These are phyloP conservation scores for Laterallus jamaicensis DNA, from an alignment of 2,113 vertebrate species.

Conservation along the genomic window DNA sequence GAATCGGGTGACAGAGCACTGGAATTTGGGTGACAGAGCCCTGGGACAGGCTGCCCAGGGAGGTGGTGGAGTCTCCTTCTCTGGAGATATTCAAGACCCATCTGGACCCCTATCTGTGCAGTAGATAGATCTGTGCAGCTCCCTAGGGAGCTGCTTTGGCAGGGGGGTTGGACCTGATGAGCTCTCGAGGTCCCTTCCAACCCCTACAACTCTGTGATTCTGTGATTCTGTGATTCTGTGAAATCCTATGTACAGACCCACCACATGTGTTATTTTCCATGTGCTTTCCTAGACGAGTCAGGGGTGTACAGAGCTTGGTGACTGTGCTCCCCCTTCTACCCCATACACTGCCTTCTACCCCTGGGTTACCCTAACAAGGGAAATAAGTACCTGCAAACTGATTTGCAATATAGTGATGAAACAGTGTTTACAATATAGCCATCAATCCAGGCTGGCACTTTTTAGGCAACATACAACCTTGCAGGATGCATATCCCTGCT, in stretches of 20 bases:
- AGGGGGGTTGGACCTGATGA: too few relatives aligned
- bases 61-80: too few relatives aligned
- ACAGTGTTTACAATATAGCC: not conserved
- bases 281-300: not conserved
- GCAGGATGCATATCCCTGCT: not conserved
- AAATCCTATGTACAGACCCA: not conserved
- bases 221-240: too few relatives aligned
- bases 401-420: not conserved
- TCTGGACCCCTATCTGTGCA: too few relatives aligned
- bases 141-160: too few relatives aligned
- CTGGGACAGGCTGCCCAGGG: too few relatives aligned
- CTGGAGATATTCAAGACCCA: too few relatives aligned
- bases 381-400: not conserved
- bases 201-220: too few relatives aligned
- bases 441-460: not conserved
- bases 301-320: not conserved
- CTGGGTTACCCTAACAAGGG: not conserved
- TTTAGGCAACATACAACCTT: not conserved
- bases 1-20: too few relatives aligned
- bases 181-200: too few relatives aligned
- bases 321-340: not conserved
- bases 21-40: too few relatives aligned
- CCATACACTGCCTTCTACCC: not conserved
- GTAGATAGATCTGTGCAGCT: too few relatives aligned
- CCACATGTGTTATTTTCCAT: accelerated